Conservation (phyloP, 2,888 invertebrate species). For the Agrilus biguttatus region DNA sequence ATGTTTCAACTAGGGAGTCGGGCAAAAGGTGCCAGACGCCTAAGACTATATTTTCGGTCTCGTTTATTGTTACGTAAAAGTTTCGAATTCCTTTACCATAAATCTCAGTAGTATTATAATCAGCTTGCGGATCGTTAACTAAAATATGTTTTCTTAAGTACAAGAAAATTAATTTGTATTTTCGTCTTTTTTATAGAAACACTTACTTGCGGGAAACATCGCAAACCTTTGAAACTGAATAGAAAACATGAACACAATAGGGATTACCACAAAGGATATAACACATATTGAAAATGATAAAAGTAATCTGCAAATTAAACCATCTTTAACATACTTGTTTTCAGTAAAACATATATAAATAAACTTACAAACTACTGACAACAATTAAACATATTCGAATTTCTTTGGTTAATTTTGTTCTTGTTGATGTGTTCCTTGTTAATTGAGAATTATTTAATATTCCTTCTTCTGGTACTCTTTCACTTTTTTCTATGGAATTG, state of each 20-base stretch:
- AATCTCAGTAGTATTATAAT: too few species aligned
- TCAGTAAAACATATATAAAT: neutral
- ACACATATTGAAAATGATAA: constrained; percentile 29
- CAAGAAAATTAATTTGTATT: too few species aligned
- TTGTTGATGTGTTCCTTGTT: too few species aligned
- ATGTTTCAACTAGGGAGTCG: constrained; percentile 39
- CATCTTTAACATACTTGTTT: neutral
- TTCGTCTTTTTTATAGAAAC: neutral
- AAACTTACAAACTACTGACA: constrained; percentile 6
- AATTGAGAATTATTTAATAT: too few species aligned
- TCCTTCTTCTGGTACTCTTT: too few species aligned
- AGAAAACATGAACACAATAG: constrained; percentile 55
- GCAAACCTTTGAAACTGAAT: constrained; percentile 49
- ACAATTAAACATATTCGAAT: constrained; percentile 1
- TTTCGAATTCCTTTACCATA: constrained; percentile 44
- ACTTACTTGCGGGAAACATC: constrained; percentile 58
- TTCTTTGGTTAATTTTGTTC: too few species aligned
- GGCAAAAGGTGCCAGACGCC: constrained; percentile 72
- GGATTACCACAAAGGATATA: constrained; percentile 47
- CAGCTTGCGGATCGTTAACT: too few species aligned
- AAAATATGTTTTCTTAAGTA: too few species aligned
- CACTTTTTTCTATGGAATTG: too few species aligned
- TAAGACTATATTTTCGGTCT: constrained; percentile 32
- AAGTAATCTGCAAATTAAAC: constrained; percentile 7
- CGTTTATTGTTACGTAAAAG: constrained; percentile 42